Evolutionary conservation across 2,888 invertebrate genomes (phyloP).

Genomic region (Phanerotoma sp.): DNA sequence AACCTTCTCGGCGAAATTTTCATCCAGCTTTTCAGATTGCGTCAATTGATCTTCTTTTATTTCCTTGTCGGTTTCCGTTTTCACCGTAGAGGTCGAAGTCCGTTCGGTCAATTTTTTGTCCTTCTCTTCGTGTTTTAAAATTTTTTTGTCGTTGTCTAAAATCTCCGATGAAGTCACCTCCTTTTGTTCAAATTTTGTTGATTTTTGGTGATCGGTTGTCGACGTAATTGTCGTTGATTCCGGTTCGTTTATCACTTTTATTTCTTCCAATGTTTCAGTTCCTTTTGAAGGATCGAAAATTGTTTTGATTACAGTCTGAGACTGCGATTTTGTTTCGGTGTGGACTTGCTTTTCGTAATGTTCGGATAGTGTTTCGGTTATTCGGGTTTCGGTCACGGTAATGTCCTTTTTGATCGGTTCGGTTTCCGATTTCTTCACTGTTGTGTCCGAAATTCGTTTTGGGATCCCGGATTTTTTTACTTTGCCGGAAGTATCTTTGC

Average conservation of each 20-base stretch:
- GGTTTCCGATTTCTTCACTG: too few relatives aligned
- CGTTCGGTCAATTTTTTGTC: conserved; percentile 44
- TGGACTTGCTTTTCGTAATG: conserved; percentile 39
- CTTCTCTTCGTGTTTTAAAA: conserved; percentile 46
- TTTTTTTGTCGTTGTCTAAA: conserved; percentile 41
- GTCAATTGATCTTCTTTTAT: conserved; percentile 40
- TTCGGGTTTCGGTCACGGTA: conserved; percentile 38
- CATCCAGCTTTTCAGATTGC: conserved; percentile 40
- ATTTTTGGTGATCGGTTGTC: conserved; percentile 45
- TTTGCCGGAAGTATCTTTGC: conserved; percentile 16
- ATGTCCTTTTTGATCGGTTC: background rate
- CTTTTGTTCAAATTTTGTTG: conserved; percentile 42
- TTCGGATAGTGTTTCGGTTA: conserved; percentile 43
- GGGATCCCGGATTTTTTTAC: conserved; percentile 29
- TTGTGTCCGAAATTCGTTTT: conserved; percentile 14
- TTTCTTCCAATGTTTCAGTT: conserved; percentile 41
- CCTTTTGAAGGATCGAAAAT: conserved; percentile 42
- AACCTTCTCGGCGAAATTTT: conserved; percentile 39
- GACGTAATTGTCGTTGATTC: conserved; percentile 39
- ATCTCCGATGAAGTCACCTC: conserved; percentile 47
- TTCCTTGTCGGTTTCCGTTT: conserved; percentile 43
- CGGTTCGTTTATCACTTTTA: conserved; percentile 25
- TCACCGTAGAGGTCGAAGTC: conserved; percentile 41
- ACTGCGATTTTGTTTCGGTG: conserved; percentile 42
- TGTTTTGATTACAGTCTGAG: conserved; percentile 31